A percentile compares a stretch with the other conserved stretches of the same genome.
These are phyloP conservation scores for Indicator indicator DNA, from an alignment of 2,113 vertebrate genomes.

Conservation along the genomic window DNA sequence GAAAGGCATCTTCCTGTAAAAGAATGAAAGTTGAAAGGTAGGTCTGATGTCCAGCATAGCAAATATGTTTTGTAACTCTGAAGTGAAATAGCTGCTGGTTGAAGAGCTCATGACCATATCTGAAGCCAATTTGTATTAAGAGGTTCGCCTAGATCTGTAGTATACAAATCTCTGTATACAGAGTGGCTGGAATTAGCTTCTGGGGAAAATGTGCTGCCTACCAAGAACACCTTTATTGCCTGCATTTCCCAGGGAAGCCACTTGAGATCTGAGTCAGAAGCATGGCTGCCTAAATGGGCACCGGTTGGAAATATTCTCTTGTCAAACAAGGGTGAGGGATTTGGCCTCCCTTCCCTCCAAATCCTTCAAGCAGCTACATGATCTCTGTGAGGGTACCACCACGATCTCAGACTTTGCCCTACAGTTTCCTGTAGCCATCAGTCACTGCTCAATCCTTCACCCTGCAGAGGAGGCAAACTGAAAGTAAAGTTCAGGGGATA, in stretches of 20 bases:
- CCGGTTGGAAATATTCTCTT: neutral
- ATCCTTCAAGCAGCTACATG: neutral
- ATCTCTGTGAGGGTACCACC: neutral
- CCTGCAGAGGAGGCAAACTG: neutral
- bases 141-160: slow-evolving; percentile 47
- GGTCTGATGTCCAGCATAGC: neutral
- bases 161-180: neutral
- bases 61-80: neutral
- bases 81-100: neutral
- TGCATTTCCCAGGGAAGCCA: neutral
- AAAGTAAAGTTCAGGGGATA: neutral
- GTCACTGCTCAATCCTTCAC: neutral
- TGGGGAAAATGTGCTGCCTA: neutral
- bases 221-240: slow-evolving; percentile 2
- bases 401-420: neutral
- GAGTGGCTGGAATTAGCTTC: neutral
- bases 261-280: neutral
- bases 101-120: slow-evolving; percentile 9
- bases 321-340: neutral
- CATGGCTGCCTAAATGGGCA: neutral
- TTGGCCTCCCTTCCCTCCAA: neutral
- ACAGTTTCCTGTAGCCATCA: neutral
- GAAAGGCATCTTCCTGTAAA: neutral
- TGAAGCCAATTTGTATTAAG: slow-evolving; percentile 46
- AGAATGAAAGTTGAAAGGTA: neutral